Evolutionary conservation across 37 sponge, comb jelly and placozoan species (phyloP), one percentile per base, ranked within the genome.

Genomic region (Mnemiopsis leidyi): DNA sequence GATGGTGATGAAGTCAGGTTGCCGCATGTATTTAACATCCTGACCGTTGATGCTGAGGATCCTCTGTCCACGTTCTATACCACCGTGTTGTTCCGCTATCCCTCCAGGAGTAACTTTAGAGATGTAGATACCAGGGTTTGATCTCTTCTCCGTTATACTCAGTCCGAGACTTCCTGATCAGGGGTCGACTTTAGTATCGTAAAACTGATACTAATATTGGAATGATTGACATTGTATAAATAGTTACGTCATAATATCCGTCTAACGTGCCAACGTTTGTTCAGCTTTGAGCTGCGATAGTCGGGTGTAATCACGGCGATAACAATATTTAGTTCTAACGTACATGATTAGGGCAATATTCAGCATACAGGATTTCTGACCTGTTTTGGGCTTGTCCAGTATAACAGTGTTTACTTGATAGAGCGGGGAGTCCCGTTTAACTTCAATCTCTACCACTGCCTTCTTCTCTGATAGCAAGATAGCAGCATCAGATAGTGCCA

Each of bases 71-170:
- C 35, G 33, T 13, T 16, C 32, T 23, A 85, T 7, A 28, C 90
- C 90, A 39, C 90, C 90, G 0, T 38, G 61, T 40, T 40, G 38
- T 1, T 85, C 61, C 1, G 90, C 90, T 1, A 37, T 61, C 13
- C 90, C 90, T n/a, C 90, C 90, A 21, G 90, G 90, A 9, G 90
- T 85, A 3, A 85, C 35, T 28, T 85, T 35, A 18, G 90, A 85
- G 48, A 85, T 85, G 90, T 85, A 85, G 90, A 85, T 85, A 85
- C 90, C 90, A n/a, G 90, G 90, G 24, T 36, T 35, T 1, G 90
- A 85, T 29, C 90, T 38, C 26, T 37, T 28, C 39, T 85, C 90
- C 25, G 90, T 85, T 39, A 85, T 85, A 38, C 90, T 28, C 21
- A 85, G 29, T 3, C 90, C 90, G 24, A 85, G 40, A 85, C 90